Evolutionary conservation across 2,797 vertebrate species (phyloP).

Genomic region (Gadopsis marmoratus): DNA sequence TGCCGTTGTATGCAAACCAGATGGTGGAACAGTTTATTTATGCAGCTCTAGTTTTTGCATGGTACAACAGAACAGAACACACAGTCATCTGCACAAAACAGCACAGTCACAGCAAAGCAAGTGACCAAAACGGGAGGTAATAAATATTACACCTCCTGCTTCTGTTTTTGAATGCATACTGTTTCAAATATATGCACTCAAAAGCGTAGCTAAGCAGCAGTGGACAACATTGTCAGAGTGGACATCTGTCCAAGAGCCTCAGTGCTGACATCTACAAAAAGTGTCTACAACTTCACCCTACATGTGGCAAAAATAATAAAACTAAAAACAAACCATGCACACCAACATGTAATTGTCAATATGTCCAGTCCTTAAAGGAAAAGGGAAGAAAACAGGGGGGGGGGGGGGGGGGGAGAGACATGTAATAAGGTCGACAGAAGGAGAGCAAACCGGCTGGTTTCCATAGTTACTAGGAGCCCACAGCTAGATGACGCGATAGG

Average conservation of each 20-base stretch:
- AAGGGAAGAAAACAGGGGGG: not conserved
- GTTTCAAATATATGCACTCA: not conserved
- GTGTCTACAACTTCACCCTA: not conserved
- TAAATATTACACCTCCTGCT: constrained; percentile 2
- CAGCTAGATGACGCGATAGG: constrained; percentile 64
- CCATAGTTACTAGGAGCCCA: constrained; percentile 78
- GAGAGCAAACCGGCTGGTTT: constrained; percentile 69
- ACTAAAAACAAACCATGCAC: constrained; percentile 2
- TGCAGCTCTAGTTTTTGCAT: constrained; percentile 5
- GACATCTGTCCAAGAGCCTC: constrained; percentile 10
- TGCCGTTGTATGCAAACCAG: constrained; percentile 17
- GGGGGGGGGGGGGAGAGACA: not conserved
- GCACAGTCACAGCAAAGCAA: constrained; percentile 3
- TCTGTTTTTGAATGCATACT: not conserved
- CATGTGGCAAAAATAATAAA: not conserved
- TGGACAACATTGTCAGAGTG: constrained; percentile 6
- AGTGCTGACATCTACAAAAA: not conserved
- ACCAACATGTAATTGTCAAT: constrained; percentile 11
- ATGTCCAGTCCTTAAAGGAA: constrained; percentile 9
- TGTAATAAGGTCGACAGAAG: constrained; percentile 49
- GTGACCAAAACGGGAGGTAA: constrained; percentile 4
- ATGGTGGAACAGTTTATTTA: not conserved
- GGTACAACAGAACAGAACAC: not conserved
- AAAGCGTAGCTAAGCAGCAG: not conserved
- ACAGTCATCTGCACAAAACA: not conserved